phyloP scores from a whole-genome alignment of 1,140 invertebrate species.

The Procambarus clarkii region DNA sequence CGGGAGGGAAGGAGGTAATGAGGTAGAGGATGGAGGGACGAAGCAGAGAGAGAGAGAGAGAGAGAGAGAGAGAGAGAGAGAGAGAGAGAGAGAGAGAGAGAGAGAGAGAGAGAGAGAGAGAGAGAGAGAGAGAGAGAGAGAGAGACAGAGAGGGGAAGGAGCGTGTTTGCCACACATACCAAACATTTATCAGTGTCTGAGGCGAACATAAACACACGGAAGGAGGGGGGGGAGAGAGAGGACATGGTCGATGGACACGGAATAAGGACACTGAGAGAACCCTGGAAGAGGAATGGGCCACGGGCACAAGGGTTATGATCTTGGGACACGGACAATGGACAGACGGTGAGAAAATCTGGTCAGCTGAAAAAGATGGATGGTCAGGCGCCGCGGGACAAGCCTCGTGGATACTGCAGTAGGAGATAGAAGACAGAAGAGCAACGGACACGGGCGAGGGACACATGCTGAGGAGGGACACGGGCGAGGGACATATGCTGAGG shows the following conservation, averaged over 20 bases:
- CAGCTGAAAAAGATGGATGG: too few species aligned
- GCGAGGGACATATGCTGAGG: too few species aligned
- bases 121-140: background rate
- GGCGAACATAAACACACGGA: background rate
- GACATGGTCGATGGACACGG: background rate
- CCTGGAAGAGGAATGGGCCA: background rate
- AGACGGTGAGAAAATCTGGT: too few species aligned
- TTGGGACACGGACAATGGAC: too few species aligned
- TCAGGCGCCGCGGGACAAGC: too few species aligned
- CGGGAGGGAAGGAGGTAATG: background rate
- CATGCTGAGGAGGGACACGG: background rate
- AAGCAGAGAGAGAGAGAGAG: conserved; percentile 19
- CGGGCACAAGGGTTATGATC: too few species aligned
- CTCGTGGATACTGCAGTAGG: too few species aligned
- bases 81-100: background rate
- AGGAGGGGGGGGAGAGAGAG: background rate
- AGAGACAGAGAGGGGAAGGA: too few species aligned
- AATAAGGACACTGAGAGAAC: background rate
- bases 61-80: conserved; percentile 9
- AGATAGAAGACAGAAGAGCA: background rate
- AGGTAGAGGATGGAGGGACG: background rate
- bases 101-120: background rate
- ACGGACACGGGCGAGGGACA: background rate
- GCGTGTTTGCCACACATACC: background rate
- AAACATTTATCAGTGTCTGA: background rate